These are phyloP conservation scores for Zaprionus camerounensis DNA, from an alignment of 1,140 invertebrate genomes.

Conservation along the genomic window DNA sequence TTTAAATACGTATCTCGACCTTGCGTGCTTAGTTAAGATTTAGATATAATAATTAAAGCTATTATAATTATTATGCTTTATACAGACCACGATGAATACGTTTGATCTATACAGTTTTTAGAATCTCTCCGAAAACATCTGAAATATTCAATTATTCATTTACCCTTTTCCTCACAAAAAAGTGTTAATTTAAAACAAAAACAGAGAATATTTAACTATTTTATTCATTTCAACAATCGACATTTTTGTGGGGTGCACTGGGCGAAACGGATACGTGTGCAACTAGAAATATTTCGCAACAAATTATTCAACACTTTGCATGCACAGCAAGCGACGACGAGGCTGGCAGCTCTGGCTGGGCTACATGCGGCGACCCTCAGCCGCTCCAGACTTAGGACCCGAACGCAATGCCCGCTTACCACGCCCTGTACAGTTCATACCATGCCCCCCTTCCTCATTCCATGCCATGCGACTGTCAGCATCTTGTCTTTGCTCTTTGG, in stretches of 20 bases:
- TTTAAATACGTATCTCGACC: too few species aligned
- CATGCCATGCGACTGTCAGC: slow-evolving; percentile 53
- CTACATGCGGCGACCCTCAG: slow-evolving; percentile 65
- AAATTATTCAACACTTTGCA: slow-evolving; percentile 82
- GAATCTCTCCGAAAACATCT: too few species aligned
- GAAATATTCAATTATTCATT: too few species aligned
- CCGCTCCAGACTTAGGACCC: slow-evolving; percentile 43
- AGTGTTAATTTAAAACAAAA: too few species aligned
- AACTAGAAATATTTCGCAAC: slow-evolving; percentile 79
- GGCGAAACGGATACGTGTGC: slow-evolving; percentile 48
- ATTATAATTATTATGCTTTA: too few species aligned
- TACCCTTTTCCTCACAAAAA: too few species aligned
- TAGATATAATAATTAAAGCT: too few species aligned
- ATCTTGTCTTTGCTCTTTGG: slow-evolving; percentile 62
- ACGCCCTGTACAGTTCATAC: neutral
- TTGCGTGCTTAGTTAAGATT: too few species aligned
- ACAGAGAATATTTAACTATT: neutral
- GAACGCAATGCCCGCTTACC: neutral
- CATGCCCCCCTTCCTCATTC: neutral
- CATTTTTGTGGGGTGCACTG: slow-evolving; percentile 49
- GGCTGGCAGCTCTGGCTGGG: slow-evolving; percentile 8
- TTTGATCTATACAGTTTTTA: too few species aligned
- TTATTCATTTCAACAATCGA: neutral
- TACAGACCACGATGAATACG: too few species aligned
- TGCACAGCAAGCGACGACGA: slow-evolving; percentile 50